phyloP scores from a whole-genome alignment of 2,113 vertebrate genomes.

The Gambusia holbrooki region DNA sequence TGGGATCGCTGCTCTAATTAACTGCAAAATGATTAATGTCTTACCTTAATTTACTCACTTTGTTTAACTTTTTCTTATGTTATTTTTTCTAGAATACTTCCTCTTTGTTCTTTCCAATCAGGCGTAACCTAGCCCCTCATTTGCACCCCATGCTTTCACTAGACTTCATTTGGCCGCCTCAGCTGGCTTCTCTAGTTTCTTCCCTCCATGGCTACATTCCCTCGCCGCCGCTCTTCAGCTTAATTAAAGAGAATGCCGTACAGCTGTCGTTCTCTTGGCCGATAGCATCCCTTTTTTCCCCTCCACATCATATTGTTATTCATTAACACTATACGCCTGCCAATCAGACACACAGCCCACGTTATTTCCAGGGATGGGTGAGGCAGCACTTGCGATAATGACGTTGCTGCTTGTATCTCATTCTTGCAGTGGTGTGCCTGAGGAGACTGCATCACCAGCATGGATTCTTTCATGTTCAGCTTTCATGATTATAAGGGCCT shows the following conservation, averaged over 20 bases:
- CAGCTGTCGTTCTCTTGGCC: constrained; percentile 68
- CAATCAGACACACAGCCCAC: constrained; percentile 69
- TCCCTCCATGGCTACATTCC: constrained; percentile 41
- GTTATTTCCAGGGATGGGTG: constrained; percentile 66
- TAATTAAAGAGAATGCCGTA: constrained; percentile 72
- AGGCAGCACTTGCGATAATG: constrained; percentile 64
- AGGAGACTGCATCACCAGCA: constrained; percentile 51
- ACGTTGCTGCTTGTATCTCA: constrained; percentile 63
- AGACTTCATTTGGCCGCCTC: constrained; percentile 31
- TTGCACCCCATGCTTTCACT: constrained; percentile 11
- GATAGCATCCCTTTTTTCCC: constrained; percentile 34
- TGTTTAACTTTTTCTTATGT: constrained; percentile 6
- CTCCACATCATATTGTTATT: constrained; percentile 69
- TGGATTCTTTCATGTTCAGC: constrained; percentile 59
- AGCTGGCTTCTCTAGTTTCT: constrained; percentile 40
- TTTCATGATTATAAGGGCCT: constrained; percentile 48
- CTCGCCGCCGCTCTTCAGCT: constrained; percentile 63
- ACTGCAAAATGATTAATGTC: constrained; percentile 68
- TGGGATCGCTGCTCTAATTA: constrained; percentile 58
- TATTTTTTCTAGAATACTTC: not conserved
- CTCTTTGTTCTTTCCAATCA: constrained; percentile 22
- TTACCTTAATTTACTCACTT: constrained; percentile 42
- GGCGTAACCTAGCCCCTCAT: constrained; percentile 13
- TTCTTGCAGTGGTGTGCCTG: constrained; percentile 52
- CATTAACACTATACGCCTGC: constrained; percentile 70